Evolutionary conservation across 2,113 vertebrate genomes (phyloP).

Genomic region (Tetrax tetrax): DNA sequence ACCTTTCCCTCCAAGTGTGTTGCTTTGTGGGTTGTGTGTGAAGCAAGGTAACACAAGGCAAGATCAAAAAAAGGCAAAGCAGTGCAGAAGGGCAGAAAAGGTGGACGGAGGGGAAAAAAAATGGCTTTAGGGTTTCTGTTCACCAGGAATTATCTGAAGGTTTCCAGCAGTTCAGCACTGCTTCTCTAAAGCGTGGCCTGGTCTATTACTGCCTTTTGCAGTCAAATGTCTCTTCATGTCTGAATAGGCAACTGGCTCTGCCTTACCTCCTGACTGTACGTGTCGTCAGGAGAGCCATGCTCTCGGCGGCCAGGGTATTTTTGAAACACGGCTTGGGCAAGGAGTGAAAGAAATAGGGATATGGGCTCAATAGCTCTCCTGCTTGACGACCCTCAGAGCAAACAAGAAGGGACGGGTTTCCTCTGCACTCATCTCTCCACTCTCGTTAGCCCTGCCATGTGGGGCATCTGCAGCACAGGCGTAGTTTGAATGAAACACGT

Average conservation of each 20-base stretch:
- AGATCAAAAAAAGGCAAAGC: not conserved
- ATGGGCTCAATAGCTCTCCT: not conserved
- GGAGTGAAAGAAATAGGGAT: not conserved
- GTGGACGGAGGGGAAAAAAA: fast-evolving
- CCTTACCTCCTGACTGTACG: fast-evolving
- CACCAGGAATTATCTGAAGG: not conserved
- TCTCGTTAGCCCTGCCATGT: not conserved
- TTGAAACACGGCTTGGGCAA: not conserved
- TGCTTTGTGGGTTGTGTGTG: not conserved
- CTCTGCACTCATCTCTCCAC: not conserved
- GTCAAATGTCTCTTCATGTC: not conserved
- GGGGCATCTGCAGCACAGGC: not conserved
- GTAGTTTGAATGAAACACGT: not conserved
- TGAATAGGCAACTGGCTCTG: not conserved
- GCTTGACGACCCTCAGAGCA: not conserved
- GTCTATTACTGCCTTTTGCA: not conserved
- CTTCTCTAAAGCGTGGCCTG: not conserved
- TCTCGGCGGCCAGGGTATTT: not conserved
- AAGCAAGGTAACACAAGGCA: not conserved
- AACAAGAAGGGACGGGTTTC: not conserved
- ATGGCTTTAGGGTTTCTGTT: not conserved
- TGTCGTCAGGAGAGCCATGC: not conserved
- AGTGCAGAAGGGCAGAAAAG: not conserved
- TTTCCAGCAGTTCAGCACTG: not conserved
- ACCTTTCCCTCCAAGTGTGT: not conserved